phyloP scores from a whole-genome alignment of 1,140 invertebrate species.

The Aradophagus sp. region DNA sequence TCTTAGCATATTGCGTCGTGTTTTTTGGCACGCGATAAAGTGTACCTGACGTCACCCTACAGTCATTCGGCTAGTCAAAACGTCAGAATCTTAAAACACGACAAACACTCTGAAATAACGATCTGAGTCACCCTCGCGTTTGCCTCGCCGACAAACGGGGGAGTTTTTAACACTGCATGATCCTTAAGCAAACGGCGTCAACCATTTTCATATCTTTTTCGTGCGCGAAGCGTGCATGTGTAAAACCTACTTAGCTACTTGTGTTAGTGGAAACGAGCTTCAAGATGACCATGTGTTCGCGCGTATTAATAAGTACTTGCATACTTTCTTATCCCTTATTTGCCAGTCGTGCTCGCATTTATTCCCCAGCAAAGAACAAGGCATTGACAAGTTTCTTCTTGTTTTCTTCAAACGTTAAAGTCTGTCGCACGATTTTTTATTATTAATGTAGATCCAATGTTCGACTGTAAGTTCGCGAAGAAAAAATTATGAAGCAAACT shows the following conservation, averaged over 20 bases:
- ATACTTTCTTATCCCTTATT: conserved; percentile 12
- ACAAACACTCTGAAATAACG: conserved; percentile 71
- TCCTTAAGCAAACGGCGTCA: conserved; percentile 65
- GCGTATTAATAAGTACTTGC: conserved; percentile 26
- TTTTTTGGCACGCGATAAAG: conserved; percentile 56
- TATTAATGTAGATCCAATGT: no score
- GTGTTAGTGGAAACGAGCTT: conserved; percentile 42
- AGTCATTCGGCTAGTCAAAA: conserved; percentile 65
- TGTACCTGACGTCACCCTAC: conserved; percentile 55
- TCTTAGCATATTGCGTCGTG: conserved; percentile 20
- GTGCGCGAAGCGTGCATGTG: conserved; percentile 22
- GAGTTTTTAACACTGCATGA: conserved; percentile 70
- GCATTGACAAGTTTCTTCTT: no score
- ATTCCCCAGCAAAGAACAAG: no score
- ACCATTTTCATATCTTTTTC: conserved; percentile 58
- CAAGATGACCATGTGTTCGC: conserved; percentile 48
- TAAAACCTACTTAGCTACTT: conserved; percentile 18
- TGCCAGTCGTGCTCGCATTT: conserved; percentile 6
- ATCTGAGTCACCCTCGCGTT: conserved; percentile 64
- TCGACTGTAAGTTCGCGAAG: no score
- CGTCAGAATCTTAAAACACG: conserved; percentile 71
- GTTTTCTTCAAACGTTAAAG: no score
- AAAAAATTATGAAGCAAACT: no score
- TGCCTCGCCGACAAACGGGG: conserved; percentile 65
- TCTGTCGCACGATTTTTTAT: no score